Conservation (phyloP, 2,888 invertebrate species). For the Ormia ochracea region DNA sequence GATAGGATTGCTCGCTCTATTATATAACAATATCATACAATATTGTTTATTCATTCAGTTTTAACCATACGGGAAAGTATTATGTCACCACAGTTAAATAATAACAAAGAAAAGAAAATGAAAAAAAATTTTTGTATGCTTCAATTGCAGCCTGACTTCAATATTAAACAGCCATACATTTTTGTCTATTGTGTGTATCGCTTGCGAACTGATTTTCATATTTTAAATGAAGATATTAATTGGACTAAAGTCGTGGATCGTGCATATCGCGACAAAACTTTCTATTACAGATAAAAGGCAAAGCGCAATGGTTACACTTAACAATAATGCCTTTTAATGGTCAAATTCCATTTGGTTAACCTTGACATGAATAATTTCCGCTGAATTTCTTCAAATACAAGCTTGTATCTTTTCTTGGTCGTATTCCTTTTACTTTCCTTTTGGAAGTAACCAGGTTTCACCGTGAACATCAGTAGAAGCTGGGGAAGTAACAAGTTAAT, state of each 20-base stretch:
- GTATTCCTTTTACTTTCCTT: conserved; percentile 49
- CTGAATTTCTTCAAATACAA: conserved; percentile 17
- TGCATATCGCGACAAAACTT: background rate
- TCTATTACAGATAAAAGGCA: background rate
- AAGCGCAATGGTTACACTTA: background rate
- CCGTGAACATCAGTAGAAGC: background rate
- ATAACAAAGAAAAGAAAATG: background rate
- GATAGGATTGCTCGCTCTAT: too few relatives aligned
- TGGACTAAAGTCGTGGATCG: background rate
- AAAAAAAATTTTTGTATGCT: background rate
- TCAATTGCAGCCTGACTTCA: background rate
- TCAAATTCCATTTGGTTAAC: conserved; percentile 33
- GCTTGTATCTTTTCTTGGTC: conserved; percentile 9
- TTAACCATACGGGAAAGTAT: too few relatives aligned
- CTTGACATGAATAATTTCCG: conserved; percentile 45
- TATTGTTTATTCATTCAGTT: too few relatives aligned
- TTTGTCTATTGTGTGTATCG: background rate
- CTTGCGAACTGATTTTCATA: background rate
- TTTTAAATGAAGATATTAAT: background rate
- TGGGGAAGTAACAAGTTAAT: background rate
- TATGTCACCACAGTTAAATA: background rate
- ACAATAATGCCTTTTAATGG: background rate
- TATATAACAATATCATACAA: too few relatives aligned
- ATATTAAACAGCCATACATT: background rate
- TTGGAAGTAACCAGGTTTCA: conserved; percentile 16